phyloP scores from a whole-genome alignment of 2,113 vertebrate species.

The Piliocolobus tephrosceles region DNA sequence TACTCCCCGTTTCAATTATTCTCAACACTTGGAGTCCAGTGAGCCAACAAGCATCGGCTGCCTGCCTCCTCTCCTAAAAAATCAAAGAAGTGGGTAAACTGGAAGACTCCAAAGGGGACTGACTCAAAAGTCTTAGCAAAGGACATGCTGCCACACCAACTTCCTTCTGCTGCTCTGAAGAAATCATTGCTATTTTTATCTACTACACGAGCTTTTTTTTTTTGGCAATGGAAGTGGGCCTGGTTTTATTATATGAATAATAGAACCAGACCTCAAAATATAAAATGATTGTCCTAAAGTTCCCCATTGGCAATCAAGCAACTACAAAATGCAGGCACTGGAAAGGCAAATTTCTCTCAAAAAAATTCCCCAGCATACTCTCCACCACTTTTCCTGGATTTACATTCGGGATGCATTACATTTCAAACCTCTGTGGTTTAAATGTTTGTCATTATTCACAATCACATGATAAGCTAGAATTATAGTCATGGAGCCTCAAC shows the following conservation, averaged over 20 bases:
- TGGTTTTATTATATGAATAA: neutral
- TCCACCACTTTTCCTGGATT: neutral
- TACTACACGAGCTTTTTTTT: neutral
- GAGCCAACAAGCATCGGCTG: neutral
- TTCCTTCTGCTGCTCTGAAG: neutral
- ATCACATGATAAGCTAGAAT: neutral
- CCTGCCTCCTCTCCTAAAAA: neutral
- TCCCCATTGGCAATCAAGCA: neutral
- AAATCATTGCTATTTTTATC: neutral
- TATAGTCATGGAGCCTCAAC: neutral
- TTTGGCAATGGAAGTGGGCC: neutral
- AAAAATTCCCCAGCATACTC: neutral
- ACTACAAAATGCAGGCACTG: neutral
- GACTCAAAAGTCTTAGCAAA: neutral
- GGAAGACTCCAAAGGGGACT: neutral
- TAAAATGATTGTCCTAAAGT: neutral
- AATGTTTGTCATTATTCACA: neutral
- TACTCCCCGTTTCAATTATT: neutral
- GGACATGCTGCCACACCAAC: neutral
- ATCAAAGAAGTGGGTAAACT: neutral
- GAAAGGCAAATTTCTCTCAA: neutral
- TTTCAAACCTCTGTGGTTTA: neutral
- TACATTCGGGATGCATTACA: neutral
- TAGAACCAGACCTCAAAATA: conserved; percentile 15
- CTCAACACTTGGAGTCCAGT: neutral